Evolutionary conservation across 2,888 invertebrate genomes (phyloP).

Genomic region (Clistopyga incitator): DNA sequence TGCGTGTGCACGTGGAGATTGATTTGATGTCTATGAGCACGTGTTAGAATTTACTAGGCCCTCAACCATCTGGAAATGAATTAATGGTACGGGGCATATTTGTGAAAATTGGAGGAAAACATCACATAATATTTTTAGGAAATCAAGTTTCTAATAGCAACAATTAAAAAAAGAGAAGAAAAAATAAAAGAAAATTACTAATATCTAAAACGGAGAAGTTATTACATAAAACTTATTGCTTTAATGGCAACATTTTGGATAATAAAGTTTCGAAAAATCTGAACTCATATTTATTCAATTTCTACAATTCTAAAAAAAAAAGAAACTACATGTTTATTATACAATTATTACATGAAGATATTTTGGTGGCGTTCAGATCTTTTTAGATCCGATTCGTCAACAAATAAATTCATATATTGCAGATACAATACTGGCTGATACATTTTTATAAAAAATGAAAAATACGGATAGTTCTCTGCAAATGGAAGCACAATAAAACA

Average conservation of each 20-base stretch:
- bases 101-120: too few relatives aligned
- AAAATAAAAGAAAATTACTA: too few relatives aligned
- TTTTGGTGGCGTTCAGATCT: neutral
- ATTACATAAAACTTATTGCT: too few relatives aligned
- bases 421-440: conserved; percentile 30
- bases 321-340: neutral
- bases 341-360: neutral
- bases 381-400: neutral
- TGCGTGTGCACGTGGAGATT: conserved; percentile 39
- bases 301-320: too few relatives aligned
- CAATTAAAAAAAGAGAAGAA: too few relatives aligned
- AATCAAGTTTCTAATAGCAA: too few relatives aligned
- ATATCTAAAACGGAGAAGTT: too few relatives aligned
- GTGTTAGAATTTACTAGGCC: neutral
- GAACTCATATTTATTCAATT: neutral
- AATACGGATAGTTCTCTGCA: too few relatives aligned
- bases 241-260: too few relatives aligned
- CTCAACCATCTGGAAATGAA: neutral
- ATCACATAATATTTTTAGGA: too few relatives aligned
- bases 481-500: too few relatives aligned
- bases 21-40: conserved; percentile 28
- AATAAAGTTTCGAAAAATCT: neutral
- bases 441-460: conserved; percentile 34
- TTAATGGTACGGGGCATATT: too few relatives aligned
- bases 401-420: conserved; percentile 6